Base-by-base conservation (phyloP, 2,888 invertebrate species). In the Chymomyza fuscimana region DNA sequence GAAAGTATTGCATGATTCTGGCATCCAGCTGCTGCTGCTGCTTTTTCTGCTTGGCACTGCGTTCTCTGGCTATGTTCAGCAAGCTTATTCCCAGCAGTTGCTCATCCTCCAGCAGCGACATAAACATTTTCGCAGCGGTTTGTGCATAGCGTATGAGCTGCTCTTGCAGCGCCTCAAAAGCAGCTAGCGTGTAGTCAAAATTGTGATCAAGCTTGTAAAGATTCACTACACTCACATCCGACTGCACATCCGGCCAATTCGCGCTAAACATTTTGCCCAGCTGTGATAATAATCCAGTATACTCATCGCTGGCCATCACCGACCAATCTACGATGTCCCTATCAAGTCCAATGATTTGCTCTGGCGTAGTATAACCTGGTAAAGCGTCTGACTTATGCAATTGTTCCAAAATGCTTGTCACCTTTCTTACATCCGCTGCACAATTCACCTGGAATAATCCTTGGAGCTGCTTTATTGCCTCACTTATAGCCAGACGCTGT, bases 301-400 rank as follows among this genome's bases (percentile, higher is more conserved):
- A 94, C 0, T 91, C 78, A 16, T 92, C 91, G 4, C 92, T 81
- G 5, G 93, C 90, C 51, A 93, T 92, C 32, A 90, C 76, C 25
- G 81, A 67, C 90, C 92, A 92, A 50, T 88, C 76, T 32, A 78
- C 56, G 2, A 69, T 22, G 58, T 87, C 89, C 15, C 81, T 75
- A 89, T 96, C 96, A 1, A 93, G 75, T 51, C 92, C 92, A 12
- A 91, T 87, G n/a, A 96, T 90, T 88, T 94, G 95, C 88, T 96
- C 95, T 19, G 94, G 93, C 0, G 96, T 96, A 40, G 94, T 84
- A 22, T 86, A 89, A 9, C 91, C 92, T 4, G 93, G 93, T 65
- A 93, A 82, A 59, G 89, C 82, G 51, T 89, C 78, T 5, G 62
- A 67, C 9, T 82, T 54, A 19, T 90, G 70, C 5, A 93, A 67